Percentiles rank a stretch among this genome's conserved stretches.
These are phyloP conservation scores for Colostygia pectinataria DNA, from an alignment of 2,888 invertebrate species.

Conservation along the genomic window DNA sequence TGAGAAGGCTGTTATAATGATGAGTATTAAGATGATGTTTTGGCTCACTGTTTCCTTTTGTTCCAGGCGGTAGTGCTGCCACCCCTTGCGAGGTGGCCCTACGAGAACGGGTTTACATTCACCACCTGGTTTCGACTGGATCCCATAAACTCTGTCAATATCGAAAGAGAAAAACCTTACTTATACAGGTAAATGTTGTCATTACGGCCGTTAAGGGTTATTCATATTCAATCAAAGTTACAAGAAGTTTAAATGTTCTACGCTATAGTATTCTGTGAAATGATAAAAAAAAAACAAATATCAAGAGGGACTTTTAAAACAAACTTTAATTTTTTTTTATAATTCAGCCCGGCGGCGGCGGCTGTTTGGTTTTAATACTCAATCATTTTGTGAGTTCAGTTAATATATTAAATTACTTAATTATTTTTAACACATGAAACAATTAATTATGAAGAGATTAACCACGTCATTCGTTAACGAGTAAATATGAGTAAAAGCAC, in stretches of 20 bases:
- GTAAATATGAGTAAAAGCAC: slow-evolving; percentile 40
- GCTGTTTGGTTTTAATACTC: too few species aligned
- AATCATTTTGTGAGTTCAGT: too few species aligned
- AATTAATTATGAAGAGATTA: slow-evolving; percentile 11
- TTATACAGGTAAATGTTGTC: slow-evolving; percentile 87
- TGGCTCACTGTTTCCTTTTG: slow-evolving; percentile 31
- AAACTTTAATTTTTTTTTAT: slow-evolving; percentile 20
- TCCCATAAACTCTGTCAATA: slow-evolving; percentile 98
- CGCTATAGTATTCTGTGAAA: too few species aligned
- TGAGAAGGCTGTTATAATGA: too few species aligned
- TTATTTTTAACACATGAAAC: neutral
- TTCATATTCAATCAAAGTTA: too few species aligned
- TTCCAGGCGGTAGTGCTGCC: slow-evolving; percentile 97
- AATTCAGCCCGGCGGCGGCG: too few species aligned
- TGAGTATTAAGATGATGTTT: too few species aligned
- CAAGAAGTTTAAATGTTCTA: too few species aligned
- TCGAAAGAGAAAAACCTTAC: slow-evolving; percentile 99
- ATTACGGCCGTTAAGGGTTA: neutral
- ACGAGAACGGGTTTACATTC: slow-evolving; percentile 99
- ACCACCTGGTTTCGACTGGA: slow-evolving; percentile 99
- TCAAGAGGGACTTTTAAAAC: too few species aligned
- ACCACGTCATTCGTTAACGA: slow-evolving; percentile 21
- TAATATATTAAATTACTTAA: too few species aligned
- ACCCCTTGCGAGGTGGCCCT: slow-evolving; percentile 98
- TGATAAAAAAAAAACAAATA: too few species aligned